These are phyloP conservation scores for Botrylloides violaceus DNA, from an alignment of 23 tunicate genomes.

Conservation along the genomic window DNA sequence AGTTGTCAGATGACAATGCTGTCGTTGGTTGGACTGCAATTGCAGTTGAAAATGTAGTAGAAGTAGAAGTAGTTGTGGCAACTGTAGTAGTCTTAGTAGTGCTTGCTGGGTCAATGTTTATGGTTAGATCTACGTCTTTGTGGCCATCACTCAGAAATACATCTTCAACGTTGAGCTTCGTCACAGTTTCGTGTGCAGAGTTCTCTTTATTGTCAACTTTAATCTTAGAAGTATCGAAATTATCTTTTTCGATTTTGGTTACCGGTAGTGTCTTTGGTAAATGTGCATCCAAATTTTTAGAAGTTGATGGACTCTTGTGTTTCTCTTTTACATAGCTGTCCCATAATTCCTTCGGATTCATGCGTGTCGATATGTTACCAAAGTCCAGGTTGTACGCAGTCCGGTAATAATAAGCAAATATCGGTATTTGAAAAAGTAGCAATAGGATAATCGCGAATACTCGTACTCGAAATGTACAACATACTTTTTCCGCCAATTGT, in stretches of 20 bases:
- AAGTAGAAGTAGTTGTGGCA: not conserved
- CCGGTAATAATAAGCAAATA: conserved; percentile 9
- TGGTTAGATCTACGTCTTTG: not conserved
- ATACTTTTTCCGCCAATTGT: not conserved
- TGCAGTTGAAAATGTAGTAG: not conserved
- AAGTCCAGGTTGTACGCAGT: not conserved
- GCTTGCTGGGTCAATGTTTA: not conserved
- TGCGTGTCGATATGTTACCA: not conserved
- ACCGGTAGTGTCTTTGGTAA: not conserved
- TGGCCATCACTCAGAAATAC: not conserved
- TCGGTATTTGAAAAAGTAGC: conserved; percentile 4
- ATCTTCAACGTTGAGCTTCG: not conserved
- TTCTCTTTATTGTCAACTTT: not conserved
- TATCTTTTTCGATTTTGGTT: not conserved
- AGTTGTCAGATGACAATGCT: not conserved
- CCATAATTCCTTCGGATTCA: not conserved
- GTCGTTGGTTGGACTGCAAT: not conserved
- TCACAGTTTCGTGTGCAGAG: too few relatives aligned
- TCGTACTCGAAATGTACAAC: conserved; percentile 9
- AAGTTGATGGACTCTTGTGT: not conserved
- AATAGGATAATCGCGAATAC: not conserved
- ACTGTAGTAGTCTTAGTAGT: not conserved
- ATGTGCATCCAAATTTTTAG: not conserved
- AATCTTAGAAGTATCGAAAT: too few relatives aligned
- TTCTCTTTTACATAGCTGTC: not conserved